Conservation (phyloP, 2,888 invertebrate species). For the Perithous albicinctus region DNA sequence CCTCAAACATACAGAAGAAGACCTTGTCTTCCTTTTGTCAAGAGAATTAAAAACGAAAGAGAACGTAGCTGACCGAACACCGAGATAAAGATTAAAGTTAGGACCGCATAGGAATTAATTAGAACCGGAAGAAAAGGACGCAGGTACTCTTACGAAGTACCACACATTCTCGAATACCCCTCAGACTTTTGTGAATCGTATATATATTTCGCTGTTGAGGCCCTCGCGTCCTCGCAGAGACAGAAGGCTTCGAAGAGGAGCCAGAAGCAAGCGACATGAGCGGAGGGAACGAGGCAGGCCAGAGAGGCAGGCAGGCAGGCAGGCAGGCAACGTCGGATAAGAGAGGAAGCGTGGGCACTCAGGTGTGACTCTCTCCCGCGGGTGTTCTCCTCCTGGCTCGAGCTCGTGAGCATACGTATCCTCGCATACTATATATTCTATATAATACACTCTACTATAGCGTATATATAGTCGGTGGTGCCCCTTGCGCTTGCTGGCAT, state of each 20-base stretch:
- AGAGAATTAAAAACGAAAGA: not conserved
- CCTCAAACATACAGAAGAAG: conserved; percentile 35
- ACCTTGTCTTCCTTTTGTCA: conserved; percentile 40
- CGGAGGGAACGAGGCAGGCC: conserved; percentile 67
- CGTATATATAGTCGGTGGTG: conserved; percentile 61
- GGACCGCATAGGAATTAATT: conserved; percentile 52
- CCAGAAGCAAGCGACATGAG: conserved; percentile 40
- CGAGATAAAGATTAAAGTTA: conserved; percentile 23
- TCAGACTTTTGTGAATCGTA: conserved; percentile 38
- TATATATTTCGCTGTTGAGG: conserved; percentile 10
- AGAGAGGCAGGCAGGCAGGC: conserved; percentile 69
- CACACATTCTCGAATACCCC: conserved; percentile 33
- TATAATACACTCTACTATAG: conserved; percentile 63
- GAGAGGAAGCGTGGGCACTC: conserved; percentile 84
- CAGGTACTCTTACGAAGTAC: conserved; percentile 8
- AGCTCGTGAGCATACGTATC: conserved; percentile 51
- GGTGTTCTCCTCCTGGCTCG: conserved; percentile 78
- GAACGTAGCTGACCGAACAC: not conserved
- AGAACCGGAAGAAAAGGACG: conserved; percentile 60
- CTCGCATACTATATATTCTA: conserved; percentile 55
- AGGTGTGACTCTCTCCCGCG: conserved; percentile 84
- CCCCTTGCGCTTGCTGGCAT: conserved; percentile 51
- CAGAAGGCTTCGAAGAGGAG: conserved; percentile 38
- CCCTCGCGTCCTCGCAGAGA: conserved; percentile 10
- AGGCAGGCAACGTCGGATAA: conserved; percentile 78